Base-by-base conservation (phyloP, 2,797 vertebrate genomes). In the Pterois miles region DNA sequence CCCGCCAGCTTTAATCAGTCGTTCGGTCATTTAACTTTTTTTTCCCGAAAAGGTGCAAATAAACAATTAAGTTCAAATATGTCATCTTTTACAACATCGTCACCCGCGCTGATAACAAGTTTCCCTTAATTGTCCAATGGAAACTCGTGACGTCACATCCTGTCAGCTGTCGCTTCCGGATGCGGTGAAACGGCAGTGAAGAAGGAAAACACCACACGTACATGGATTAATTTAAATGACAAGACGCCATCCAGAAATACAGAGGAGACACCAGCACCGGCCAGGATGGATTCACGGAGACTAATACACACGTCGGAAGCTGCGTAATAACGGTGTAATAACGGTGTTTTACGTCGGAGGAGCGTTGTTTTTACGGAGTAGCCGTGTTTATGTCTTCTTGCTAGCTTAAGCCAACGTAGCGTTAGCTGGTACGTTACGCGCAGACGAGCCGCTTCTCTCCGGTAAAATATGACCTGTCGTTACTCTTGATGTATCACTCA, bases 131-230 rank as follows among this genome's bases (percentile, higher is more conserved):
- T 91, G 78, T 86, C 78, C 87, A 78, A 81, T 82, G 71, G 77
- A 80, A 74, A 67, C 27, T 66, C 10, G 1, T 20, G 38, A 70
- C 88, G 89, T 92, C 84, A 93, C 76, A 57, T 92, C 91, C 91
- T 62, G 88, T 84, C 82, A 86, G 65, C 76, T 92, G 92, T 90
- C 87, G 89, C 83, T 95, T 95, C 95, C 94, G 92, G 93, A 85
- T 91, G 90, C 89, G 84, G 91, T 89, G 81, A 82, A 86, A 85
- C 75, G 1, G 86, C 62, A 4, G 80, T 88, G 86, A 74, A 80
- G 63, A 65, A 66, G 80, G 82, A 88, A 90, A 92, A 92, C 85
- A 84, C 70, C 31, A 85, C 79, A 90, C 82, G 74, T 64, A 74
- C 67, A 78, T 76, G 88, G 89, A 92, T 91, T 74, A 85, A 87